Percentiles rank a stretch among this genome's conserved stretches.
phyloP scores from a whole-genome alignment of 2,888 invertebrate genomes.

The Ctena decussata region DNA sequence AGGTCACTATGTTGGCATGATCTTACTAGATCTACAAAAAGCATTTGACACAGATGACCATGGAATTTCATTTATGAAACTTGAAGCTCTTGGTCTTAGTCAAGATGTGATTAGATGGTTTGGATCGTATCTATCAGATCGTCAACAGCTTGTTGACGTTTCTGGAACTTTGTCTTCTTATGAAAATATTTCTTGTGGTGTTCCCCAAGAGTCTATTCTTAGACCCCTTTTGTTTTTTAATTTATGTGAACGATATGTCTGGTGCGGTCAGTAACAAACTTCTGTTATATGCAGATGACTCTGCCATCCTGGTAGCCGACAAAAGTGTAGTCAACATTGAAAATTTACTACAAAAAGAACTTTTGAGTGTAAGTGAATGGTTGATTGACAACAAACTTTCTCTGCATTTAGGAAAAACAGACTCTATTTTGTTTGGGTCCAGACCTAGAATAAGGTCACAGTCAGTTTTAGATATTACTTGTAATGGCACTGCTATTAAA shows the following conservation, averaged over 20 bases:
- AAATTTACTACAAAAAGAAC: not conserved
- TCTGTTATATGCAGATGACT: not conserved
- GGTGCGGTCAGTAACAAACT: not conserved
- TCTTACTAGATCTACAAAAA: not conserved
- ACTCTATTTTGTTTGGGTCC: not conserved
- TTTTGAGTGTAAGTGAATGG: not conserved
- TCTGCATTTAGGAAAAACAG: not conserved
- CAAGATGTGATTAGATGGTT: not conserved
- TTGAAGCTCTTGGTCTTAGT: not conserved
- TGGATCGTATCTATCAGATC: not conserved
- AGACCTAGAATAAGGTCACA: not conserved
- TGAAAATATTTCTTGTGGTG: not conserved
- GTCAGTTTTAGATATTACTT: not conserved
- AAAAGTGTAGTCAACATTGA: not conserved
- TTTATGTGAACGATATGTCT: not conserved
- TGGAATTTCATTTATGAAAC: not conserved
- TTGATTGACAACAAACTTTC: not conserved
- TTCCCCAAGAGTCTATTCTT: not conserved
- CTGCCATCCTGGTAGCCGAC: not conserved
- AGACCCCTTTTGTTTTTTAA: too few relatives aligned
- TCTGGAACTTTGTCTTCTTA: not conserved
- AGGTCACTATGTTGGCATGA: not conserved
- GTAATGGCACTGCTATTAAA: not conserved
- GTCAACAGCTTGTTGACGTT: not conserved
- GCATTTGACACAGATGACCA: not conserved